Percentiles rank a stretch among this genome's conserved stretches.
These are phyloP conservation scores for Drosophila dives DNA, from an alignment of 2,888 invertebrate species.

Conservation along the genomic window DNA sequence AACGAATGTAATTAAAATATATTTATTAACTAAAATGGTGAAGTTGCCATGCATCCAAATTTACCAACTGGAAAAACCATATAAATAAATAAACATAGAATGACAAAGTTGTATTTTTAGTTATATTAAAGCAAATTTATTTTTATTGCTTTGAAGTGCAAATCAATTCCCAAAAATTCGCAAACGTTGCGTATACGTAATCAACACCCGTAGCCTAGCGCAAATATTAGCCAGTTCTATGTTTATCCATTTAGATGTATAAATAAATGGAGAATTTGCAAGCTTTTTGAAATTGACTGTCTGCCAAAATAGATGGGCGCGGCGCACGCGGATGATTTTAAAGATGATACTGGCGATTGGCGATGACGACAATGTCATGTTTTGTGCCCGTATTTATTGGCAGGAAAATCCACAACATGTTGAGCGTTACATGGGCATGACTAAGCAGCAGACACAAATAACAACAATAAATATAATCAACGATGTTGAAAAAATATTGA, in stretches of 20 bases:
- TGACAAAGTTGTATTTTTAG: background rate
- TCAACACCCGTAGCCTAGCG: background rate
- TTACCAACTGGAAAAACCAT: background rate
- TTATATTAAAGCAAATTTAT: background rate
- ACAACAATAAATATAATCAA: constrained; percentile 34
- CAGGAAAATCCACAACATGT: constrained; percentile 42
- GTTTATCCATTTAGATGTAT: constrained; percentile 10
- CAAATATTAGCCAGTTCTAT: constrained; percentile 17
- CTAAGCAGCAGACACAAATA: constrained; percentile 54
- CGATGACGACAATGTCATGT: constrained; percentile 29
- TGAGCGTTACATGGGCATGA: constrained; percentile 64
- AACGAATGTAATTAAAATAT: constrained; percentile 9
- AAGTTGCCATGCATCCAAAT: background rate
- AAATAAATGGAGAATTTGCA: constrained; percentile 28
- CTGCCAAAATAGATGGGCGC: constrained; percentile 16
- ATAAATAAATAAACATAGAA: background rate
- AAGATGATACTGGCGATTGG: constrained; percentile 13
- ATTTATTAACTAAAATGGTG: background rate
- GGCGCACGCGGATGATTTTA: constrained; percentile 42
- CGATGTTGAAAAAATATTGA: constrained; percentile 65
- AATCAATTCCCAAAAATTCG: constrained; percentile 1
- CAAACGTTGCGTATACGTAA: constrained; percentile 28
- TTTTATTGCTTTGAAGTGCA: constrained; percentile 17
- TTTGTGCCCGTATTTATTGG: constrained; percentile 58
- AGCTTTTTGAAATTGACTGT: constrained; percentile 52